Percentiles rank a stretch among this genome's conserved stretches.
phyloP scores from a whole-genome alignment of 2,797 vertebrate species.

The Mormyrus proboscirostris region DNA sequence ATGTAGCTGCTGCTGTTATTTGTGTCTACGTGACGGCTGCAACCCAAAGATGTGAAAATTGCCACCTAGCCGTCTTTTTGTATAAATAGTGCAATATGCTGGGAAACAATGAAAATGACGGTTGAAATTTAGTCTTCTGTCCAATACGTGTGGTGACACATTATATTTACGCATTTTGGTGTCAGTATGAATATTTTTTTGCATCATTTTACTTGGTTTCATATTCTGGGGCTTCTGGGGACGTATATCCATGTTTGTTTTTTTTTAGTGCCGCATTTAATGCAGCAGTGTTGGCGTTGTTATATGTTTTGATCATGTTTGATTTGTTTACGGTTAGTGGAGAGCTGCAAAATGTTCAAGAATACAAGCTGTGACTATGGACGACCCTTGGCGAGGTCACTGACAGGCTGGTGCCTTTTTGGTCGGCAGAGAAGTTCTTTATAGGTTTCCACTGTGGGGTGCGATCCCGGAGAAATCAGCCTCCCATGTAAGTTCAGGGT shows the following conservation, averaged over 20 bases:
- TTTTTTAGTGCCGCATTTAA: too few relatives aligned
- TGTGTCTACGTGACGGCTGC: neutral
- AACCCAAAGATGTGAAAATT: conserved; percentile 4
- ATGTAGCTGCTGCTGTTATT: neutral
- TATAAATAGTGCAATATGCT: conserved; percentile 4
- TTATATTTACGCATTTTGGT: neutral
- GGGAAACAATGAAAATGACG: neutral
- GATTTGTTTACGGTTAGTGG: neutral
- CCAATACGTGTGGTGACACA: neutral
- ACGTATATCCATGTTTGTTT: neutral
- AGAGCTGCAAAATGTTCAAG: neutral
- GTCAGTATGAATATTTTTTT: neutral
- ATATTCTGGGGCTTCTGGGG: neutral
- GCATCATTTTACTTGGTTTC: neutral
- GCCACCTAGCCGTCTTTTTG: neutral
- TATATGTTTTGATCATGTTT: neutral
- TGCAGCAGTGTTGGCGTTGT: neutral
- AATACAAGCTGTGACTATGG: neutral
- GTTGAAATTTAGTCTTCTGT: neutral
- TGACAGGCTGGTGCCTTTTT: neutral
- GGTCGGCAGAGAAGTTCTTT: neutral
- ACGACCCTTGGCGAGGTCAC: neutral
- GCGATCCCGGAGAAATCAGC: neutral
- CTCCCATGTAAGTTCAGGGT: neutral
- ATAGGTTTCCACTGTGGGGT: neutral